Evolutionary conservation across 2,888 invertebrate genomes (phyloP).

Genomic region (Drosophila lacicola): DNA sequence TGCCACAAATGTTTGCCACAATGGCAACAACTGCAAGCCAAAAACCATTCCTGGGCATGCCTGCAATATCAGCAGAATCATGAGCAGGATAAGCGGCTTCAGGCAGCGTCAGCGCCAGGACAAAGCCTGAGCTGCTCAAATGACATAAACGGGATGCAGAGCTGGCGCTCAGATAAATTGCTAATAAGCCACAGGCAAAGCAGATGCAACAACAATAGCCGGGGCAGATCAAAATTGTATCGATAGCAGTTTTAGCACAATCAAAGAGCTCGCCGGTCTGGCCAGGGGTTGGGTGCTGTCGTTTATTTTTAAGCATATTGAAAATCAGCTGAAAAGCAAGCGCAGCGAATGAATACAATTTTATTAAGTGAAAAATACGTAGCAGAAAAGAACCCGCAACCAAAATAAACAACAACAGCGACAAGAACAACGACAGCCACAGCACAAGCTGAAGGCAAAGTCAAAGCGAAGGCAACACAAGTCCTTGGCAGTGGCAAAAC

Average conservation of each 20-base stretch:
- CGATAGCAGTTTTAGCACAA: slow-evolving; percentile 62
- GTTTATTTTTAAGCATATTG: slow-evolving; percentile 81
- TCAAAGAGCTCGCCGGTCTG: slow-evolving; percentile 31
- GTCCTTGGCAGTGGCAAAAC: slow-evolving; percentile 81
- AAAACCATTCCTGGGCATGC: slow-evolving; percentile 20
- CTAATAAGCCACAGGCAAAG: slow-evolving; percentile 66
- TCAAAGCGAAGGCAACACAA: slow-evolving; percentile 62
- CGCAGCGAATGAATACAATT: slow-evolving; percentile 75
- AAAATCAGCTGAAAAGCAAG: slow-evolving; percentile 68
- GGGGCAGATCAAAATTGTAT: slow-evolving; percentile 62
- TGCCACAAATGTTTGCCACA: slow-evolving; percentile 20
- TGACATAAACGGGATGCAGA: slow-evolving; percentile 31
- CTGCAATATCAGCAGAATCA: slow-evolving; percentile 51
- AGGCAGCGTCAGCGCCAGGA: slow-evolving; percentile 4
- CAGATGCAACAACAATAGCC: slow-evolving; percentile 40
- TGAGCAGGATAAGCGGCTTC: slow-evolving; percentile 1
- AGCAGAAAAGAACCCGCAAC: slow-evolving; percentile 71
- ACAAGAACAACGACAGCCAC: slow-evolving; percentile 26
- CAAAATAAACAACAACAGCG: slow-evolving; percentile 65
- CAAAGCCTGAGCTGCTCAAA: slow-evolving; percentile 34
- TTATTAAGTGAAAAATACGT: slow-evolving; percentile 77
- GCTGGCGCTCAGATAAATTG: slow-evolving; percentile 54
- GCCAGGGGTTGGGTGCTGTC: slow-evolving; percentile 28
- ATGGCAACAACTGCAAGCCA: slow-evolving; percentile 20
- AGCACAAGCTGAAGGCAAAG: slow-evolving; percentile 42